Conservation (phyloP, 2,888 invertebrate genomes). For the Gryllus longicercus region DNA sequence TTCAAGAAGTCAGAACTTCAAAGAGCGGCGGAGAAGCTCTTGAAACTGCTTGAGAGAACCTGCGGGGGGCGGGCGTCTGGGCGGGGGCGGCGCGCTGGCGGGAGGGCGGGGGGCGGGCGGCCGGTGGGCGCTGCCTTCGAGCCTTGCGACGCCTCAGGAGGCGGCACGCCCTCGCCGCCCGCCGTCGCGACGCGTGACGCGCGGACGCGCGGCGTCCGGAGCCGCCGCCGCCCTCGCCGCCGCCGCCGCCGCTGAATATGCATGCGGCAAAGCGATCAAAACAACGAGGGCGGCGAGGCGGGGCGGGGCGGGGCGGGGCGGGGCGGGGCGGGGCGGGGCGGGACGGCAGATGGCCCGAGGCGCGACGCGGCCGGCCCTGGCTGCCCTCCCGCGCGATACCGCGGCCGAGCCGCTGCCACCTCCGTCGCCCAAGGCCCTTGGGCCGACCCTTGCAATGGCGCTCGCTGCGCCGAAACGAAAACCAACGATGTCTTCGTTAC, state of each 20-base stretch:
- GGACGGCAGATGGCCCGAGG: not conserved
- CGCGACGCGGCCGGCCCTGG: not conserved
- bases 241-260: not conserved
- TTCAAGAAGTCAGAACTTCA: too few species aligned
- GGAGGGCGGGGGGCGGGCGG: too few species aligned
- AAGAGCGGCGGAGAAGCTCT: too few species aligned
- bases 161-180: not conserved
- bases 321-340: too few species aligned
- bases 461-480: not conserved
- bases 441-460: not conserved
- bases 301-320: too few species aligned
- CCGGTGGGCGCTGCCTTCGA: not conserved
- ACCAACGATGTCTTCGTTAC: not conserved
- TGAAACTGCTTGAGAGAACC: too few species aligned
- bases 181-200: not conserved
- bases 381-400: not conserved
- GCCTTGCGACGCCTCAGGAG: not conserved
- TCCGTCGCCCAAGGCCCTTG: not conserved
- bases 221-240: not conserved
- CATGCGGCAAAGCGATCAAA: constrained; percentile 17
- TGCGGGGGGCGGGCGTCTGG: too few species aligned
- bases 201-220: not conserved
- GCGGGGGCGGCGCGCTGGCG: too few species aligned
- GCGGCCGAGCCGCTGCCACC: not conserved
- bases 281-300: not conserved